Evolutionary conservation across 2,113 vertebrate species (phyloP).

Genomic region (Heliornis fulica): DNA sequence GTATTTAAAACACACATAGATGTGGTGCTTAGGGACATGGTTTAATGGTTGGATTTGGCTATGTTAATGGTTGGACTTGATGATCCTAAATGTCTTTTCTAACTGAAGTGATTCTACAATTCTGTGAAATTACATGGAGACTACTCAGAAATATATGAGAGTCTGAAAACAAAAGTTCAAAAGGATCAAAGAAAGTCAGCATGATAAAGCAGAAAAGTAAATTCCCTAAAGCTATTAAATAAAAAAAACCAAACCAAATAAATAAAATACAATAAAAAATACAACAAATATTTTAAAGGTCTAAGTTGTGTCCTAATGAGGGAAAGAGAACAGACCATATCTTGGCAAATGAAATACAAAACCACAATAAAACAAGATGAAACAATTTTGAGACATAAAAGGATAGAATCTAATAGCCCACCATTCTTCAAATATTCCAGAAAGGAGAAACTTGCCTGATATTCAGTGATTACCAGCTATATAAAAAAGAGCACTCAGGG

Average conservation of each 20-base stretch:
- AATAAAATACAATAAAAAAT: neutral
- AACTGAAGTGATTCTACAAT: too few relatives aligned
- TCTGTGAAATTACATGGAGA: neutral
- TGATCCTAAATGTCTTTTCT: too few relatives aligned
- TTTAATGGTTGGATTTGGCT: too few relatives aligned
- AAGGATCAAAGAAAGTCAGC: neutral
- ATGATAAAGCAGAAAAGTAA: neutral
- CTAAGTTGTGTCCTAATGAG: neutral
- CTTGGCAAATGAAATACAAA: neutral
- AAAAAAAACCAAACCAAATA: neutral
- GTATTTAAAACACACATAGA: too few relatives aligned
- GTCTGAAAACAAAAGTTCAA: neutral
- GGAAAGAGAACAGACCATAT: neutral
- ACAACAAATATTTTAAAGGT: neutral
- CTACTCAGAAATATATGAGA: neutral
- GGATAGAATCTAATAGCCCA: neutral
- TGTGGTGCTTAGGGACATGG: too few relatives aligned
- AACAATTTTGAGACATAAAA: conserved; percentile 5
- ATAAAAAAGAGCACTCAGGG: neutral
- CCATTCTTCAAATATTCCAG: conserved; percentile 6
- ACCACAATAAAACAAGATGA: neutral
- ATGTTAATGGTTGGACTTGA: too few relatives aligned
- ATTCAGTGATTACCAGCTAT: neutral
- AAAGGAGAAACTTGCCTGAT: conserved; percentile 30
- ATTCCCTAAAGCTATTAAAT: neutral